Base-by-base conservation (phyloP, 2,797 vertebrate genomes). In the Coreius guichenoti region DNA sequence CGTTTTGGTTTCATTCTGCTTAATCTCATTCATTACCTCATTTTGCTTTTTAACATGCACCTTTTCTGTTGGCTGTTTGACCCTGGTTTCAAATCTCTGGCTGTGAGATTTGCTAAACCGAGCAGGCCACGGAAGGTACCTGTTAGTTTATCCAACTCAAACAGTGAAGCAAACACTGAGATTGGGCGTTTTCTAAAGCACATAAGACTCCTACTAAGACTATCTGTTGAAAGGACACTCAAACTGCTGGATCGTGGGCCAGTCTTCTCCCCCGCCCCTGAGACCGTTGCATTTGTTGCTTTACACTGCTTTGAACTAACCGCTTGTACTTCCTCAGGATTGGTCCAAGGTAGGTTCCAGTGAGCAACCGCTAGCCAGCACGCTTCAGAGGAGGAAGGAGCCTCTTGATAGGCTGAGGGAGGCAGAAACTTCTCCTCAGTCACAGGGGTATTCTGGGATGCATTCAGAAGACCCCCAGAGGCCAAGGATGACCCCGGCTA, bases 281-380 rank as follows among this genome's bases (percentile, higher is more conserved):
- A 82, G 95, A 91, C 94, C 70, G 95, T 95, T 82, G 91, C 0
- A 94, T 94, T 89, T 90, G 43, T 7, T 77, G 36, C 47, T 87
- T 29, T 81, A 11, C 9, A 74, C 82, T 86, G 77, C 45, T 83
- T 72, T 88, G 86, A 85, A 92, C 86, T 93, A 92, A 95, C 89
- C 85, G 45, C 11, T 2, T 85, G 86, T 87, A 80, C 86, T 90
- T 4, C 93, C 89, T 86, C 94, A 99, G 98, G 98, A 99, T 88
- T 99, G 98, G 98, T 96, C 97, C 91, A 98, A 98, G 94, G 94
- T 96, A 77, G 95, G 96, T 92, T 93, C 96, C 86, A 98, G 97
- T 0, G 98, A 99, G 89, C 97, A 96, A 88, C 95, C 96, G 0
- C 89, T 91, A 13, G 95, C 95, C 87, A 73, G 91, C 86, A 90